Percentiles rank a stretch among this genome's conserved stretches.
Evolutionary conservation across 2,797 vertebrate species (phyloP).

Genomic region (Calcarius lapponicus): DNA sequence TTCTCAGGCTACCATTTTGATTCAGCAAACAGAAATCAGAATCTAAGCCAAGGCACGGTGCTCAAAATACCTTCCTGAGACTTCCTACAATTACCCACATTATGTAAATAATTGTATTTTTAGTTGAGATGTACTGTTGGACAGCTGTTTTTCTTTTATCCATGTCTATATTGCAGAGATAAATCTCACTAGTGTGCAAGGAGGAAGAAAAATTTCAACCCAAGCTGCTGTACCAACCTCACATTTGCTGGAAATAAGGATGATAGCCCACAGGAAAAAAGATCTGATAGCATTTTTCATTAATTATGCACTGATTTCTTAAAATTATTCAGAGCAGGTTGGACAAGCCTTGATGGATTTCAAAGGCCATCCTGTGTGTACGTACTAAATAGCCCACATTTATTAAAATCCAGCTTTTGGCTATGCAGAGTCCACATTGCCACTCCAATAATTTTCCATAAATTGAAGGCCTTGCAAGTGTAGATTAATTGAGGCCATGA

Average conservation of each 20-base stretch:
- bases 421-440: neutral
- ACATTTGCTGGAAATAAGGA: neutral
- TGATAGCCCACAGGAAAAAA: neutral
- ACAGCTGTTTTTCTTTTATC: neutral
- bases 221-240: neutral
- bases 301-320: conserved; percentile 28
- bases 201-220: neutral
- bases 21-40: neutral
- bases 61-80: neutral
- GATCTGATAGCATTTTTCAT: conserved; percentile 26
- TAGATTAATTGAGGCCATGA: conserved; percentile 45
- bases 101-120: neutral
- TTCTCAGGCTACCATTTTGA: neutral
- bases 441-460: conserved; percentile 37
- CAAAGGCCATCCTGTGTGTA: conserved; percentile 40
- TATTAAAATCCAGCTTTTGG: conserved; percentile 61
- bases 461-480: conserved; percentile 36
- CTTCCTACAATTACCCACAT: neutral
- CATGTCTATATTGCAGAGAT: neutral
- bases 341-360: conserved; percentile 47
- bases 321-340: conserved; percentile 36
- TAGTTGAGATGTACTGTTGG: neutral
- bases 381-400: conserved; percentile 10
- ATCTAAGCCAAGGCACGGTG: neutral
- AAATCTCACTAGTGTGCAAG: neutral